phyloP scores from a whole-genome alignment of 2,888 invertebrate genomes.

The Galeopsomyia nigrocyanea region DNA sequence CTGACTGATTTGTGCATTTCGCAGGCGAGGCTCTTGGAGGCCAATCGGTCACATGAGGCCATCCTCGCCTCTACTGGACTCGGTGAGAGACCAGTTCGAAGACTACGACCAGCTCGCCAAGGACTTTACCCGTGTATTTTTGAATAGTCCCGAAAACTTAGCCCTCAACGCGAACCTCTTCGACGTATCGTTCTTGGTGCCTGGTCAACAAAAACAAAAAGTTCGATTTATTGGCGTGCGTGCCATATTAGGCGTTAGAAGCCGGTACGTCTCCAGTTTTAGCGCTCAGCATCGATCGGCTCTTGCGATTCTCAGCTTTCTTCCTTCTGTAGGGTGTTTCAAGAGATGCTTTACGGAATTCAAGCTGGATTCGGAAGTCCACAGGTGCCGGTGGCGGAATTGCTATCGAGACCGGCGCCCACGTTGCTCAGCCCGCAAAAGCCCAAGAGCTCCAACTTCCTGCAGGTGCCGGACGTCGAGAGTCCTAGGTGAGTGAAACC shows the following conservation, averaged over 20 bases:
- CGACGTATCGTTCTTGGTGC: conserved; percentile 90
- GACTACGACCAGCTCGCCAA: conserved; percentile 94
- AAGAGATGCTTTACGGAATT: conserved; percentile 96
- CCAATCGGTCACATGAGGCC: conserved; percentile 96
- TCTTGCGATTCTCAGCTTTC: neutral
- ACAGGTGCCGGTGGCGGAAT: conserved; percentile 91
- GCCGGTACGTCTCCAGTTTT: conserved; percentile 73
- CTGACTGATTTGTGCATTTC: conserved; percentile 9
- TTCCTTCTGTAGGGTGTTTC: conserved; percentile 77
- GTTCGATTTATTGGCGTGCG: conserved; percentile 91
- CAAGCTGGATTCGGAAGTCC: conserved; percentile 94
- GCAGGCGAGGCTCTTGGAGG: conserved; percentile 86
- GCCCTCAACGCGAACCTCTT: conserved; percentile 86
- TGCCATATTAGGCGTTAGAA: conserved; percentile 91
- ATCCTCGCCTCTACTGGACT: conserved; percentile 91
- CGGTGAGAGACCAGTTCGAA: conserved; percentile 93
- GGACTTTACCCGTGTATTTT: conserved; percentile 90
- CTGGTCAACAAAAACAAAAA: conserved; percentile 91
- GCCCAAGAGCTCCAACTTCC: conserved; percentile 91
- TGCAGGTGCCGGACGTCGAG: conserved; percentile 92
- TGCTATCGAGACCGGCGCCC: conserved; percentile 87
- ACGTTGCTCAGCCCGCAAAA: conserved; percentile 88
- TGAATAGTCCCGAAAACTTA: conserved; percentile 85
- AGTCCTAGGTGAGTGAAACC: conserved; percentile 74
- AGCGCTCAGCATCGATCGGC: no score